phyloP scores from a whole-genome alignment of 2,888 invertebrate genomes.

The Oconnorella tubifera region DNA sequence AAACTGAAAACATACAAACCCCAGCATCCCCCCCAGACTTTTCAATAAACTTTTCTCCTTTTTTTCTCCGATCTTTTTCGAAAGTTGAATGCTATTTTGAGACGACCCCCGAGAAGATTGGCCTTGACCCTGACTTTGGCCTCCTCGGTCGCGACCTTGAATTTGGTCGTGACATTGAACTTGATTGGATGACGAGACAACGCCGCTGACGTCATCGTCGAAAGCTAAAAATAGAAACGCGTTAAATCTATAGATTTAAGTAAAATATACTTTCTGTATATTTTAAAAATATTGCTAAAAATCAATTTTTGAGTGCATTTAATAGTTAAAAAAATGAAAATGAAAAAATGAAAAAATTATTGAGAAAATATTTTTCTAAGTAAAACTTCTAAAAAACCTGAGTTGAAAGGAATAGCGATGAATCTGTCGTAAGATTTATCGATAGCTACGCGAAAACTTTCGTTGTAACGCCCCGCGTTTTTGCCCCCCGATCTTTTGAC shows the following conservation, averaged over 20 bases:
- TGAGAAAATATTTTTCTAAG: neutral
- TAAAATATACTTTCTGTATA: neutral
- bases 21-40: slow-evolving; percentile 1
- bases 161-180: neutral
- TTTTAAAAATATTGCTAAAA: neutral
- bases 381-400: neutral
- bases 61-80: neutral
- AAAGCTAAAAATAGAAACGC: neutral
- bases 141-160: neutral
- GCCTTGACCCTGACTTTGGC: neutral
- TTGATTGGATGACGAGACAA: neutral
- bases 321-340: neutral
- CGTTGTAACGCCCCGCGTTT: slow-evolving; percentile 7
- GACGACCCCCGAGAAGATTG: slow-evolving; percentile 3
- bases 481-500: neutral
- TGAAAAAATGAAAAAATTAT: neutral
- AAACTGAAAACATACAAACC: too few species aligned
- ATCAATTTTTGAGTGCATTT: neutral
- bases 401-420: too few species aligned
- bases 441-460: slow-evolving; percentile 16
- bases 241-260: too few species aligned
- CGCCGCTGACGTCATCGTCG: neutral
- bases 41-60: neutral
- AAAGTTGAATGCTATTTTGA: neutral
- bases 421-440: slow-evolving; percentile 6